phyloP scores from a whole-genome alignment of 2,113 vertebrate genomes.

The Syngnathoides biaculeatus region DNA sequence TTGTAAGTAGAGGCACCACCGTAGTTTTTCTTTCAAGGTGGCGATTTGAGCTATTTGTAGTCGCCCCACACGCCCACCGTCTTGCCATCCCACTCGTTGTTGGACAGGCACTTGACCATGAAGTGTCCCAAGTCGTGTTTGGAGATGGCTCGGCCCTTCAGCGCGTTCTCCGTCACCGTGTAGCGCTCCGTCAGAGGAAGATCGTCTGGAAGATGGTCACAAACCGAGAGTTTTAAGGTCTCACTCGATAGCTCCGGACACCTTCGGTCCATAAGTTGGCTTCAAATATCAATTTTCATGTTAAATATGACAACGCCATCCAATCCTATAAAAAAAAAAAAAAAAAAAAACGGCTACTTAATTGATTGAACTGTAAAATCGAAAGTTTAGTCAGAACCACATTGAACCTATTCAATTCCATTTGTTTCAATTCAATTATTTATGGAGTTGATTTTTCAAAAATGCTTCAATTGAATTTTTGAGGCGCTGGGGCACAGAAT shows the following conservation, averaged over 20 bases:
- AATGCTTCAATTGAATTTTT: no score
- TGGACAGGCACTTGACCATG: conserved; percentile 83
- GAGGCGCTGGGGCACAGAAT: no score
- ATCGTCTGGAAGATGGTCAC: conserved; percentile 61
- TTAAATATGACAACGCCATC: no score
- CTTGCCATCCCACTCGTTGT: conserved; percentile 77
- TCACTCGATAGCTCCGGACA: no score
- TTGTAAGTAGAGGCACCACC: no score
- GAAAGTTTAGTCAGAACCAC: no score
- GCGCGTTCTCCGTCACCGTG: conserved; percentile 64
- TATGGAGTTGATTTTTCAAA: not conserved
- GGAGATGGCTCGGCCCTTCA: conserved; percentile 80
- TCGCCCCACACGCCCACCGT: conserved; percentile 78
- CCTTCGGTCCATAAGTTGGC: no score
- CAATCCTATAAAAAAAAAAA: not conserved
- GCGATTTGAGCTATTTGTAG: conserved; percentile 58
- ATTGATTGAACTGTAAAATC: no score
- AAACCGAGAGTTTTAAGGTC: no score
- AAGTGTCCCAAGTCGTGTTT: conserved; percentile 86
- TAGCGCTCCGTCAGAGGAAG: conserved; percentile 82
- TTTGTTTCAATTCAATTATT: not conserved
- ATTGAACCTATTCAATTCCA: not conserved
- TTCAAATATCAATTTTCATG: no score
- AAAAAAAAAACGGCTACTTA: no score
- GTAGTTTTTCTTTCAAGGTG: no score